phyloP scores from a whole-genome alignment of 2,797 vertebrate genomes.

The Chelon labrosus region DNA sequence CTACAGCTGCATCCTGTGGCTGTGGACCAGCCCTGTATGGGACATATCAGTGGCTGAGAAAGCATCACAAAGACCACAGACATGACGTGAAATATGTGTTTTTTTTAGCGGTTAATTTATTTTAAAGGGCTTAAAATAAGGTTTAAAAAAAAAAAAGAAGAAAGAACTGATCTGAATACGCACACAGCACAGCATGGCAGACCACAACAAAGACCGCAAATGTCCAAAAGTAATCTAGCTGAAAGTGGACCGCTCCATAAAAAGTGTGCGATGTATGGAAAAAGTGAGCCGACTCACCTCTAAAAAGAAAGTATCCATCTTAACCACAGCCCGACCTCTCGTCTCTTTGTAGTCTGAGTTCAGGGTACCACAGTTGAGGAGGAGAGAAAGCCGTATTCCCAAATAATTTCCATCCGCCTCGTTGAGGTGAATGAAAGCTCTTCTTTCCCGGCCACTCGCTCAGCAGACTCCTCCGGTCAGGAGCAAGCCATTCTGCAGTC shows the following conservation, averaged over 20 bases:
- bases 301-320: slow-evolving; percentile 78
- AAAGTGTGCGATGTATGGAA: fast-evolving
- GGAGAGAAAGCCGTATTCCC: slow-evolving; percentile 61
- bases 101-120: not conserved
- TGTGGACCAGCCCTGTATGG: slow-evolving; percentile 13
- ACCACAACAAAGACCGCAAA: slow-evolving; percentile 56
- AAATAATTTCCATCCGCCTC: slow-evolving; percentile 74
- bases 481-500: slow-evolving; percentile 17
- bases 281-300: slow-evolving; percentile 60
- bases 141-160: not conserved
- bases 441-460: slow-evolving; percentile 8
- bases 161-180: slow-evolving; percentile 1
- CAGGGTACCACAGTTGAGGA: slow-evolving; percentile 74
- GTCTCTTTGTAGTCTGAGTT: slow-evolving; percentile 76
- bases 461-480: not conserved
- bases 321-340: slow-evolving; percentile 32
- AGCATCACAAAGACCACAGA: not conserved
- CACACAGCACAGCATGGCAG: not conserved
- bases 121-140: too few species aligned
- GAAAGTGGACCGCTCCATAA: not conserved
- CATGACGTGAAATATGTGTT: not conserved
- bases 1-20: slow-evolving; percentile 49
- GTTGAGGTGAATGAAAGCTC: slow-evolving; percentile 11
- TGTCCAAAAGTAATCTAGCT: not conserved
- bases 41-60: not conserved